These are phyloP conservation scores for Amniataba percoides DNA, from an alignment of 2,797 vertebrate genomes.

Conservation along the genomic window DNA sequence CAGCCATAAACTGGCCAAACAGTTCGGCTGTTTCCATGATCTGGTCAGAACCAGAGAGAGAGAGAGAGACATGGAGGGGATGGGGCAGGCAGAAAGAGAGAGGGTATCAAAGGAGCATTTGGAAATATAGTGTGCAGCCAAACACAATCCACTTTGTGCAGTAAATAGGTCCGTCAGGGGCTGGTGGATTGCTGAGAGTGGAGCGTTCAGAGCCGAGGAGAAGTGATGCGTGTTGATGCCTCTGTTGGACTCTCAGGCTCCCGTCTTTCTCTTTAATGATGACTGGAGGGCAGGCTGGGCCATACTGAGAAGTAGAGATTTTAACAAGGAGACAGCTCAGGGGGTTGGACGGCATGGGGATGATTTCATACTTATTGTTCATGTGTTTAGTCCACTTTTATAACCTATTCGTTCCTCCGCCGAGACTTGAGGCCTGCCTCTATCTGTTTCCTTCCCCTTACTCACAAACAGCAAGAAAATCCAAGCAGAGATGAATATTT, in stretches of 20 bases:
- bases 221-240: conserved; percentile 79
- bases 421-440: conserved; percentile 27
- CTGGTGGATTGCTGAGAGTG: conserved; percentile 70
- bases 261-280: conserved; percentile 80
- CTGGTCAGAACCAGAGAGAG: conserved; percentile 48
- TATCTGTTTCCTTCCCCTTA: conserved; percentile 9
- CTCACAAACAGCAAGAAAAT: conserved; percentile 1
- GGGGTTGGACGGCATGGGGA: conserved; percentile 51
- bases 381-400: conserved; percentile 62
- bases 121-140: conserved; percentile 68
- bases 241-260: conserved; percentile 68
- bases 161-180: conserved; percentile 80
- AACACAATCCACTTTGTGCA: conserved; percentile 74
- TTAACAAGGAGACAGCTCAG: conserved; percentile 73
- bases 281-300: conserved; percentile 78
- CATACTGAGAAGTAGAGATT: conserved; percentile 67
- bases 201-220: conserved; percentile 63
- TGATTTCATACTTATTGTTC: conserved; percentile 68
- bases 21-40: conserved; percentile 53
- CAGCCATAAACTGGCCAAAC: conserved; percentile 53
- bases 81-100: conserved; percentile 33
- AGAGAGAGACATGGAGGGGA: background rate
- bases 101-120: conserved; percentile 75
- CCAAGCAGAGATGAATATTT: background rate
- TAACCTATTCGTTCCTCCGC: conserved; percentile 44